These are phyloP conservation scores for Leptinotarsa tumamoca DNA, from an alignment of 2,888 invertebrate species.

Conservation along the genomic window DNA sequence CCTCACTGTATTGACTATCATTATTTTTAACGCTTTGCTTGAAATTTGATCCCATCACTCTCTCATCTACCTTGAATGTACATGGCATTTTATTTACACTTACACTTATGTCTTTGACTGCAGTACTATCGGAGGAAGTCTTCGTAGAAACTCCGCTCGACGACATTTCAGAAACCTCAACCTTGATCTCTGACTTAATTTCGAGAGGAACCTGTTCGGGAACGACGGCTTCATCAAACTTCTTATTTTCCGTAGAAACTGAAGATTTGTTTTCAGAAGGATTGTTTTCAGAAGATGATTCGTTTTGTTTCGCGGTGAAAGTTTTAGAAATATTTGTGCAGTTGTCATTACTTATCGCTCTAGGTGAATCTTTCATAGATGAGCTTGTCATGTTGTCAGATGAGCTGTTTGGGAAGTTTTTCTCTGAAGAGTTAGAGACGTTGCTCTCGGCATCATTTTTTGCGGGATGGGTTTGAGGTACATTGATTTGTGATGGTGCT, in stretches of 20 bases:
- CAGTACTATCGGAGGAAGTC: neutral
- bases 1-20: constrained; percentile 33
- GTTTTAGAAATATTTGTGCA: neutral
- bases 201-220: neutral
- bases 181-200: neutral
- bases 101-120: constrained; percentile 11
- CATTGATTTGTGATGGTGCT: neutral
- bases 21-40: constrained; percentile 20
- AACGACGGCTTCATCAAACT: neutral
- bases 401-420: neutral
- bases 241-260: neutral
- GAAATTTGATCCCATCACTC: constrained; percentile 21
- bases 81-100: constrained; percentile 17
- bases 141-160: neutral
- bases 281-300: neutral
- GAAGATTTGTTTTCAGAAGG: neutral
- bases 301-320: neutral
- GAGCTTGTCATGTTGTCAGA: neutral
- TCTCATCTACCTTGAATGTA: constrained; percentile 21
- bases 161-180: neutral
- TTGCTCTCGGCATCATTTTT: neutral
- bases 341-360: neutral
- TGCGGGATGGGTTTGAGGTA: neutral
- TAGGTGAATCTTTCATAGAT: neutral
- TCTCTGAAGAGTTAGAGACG: neutral